Evolutionary conservation across 2,888 invertebrate species (phyloP), one percentile per base, ranked within the genome.

Genomic region (Aricia artaxerxes): DNA sequence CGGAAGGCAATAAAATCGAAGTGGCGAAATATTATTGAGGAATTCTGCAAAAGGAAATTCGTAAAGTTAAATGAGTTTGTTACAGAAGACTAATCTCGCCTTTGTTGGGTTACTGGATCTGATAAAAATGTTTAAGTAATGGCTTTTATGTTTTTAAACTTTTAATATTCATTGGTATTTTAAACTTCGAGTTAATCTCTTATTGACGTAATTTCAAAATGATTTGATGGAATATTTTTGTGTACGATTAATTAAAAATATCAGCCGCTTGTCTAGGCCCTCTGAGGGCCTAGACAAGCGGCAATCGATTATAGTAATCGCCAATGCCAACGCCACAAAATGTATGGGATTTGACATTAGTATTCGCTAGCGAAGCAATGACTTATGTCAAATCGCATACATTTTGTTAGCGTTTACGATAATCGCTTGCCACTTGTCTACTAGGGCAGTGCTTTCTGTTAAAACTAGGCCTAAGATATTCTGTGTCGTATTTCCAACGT

Each of bases 11-110:
- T 92, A 92, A 91, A 93, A 92, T 92, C 89, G 89, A 91, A 91
- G 85, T 86, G 87, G 88, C 87, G 86, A 89, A 90, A 91, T 91
- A 91, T 91, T 90, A 80, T 73, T 79, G 77, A 85, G 87, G 85
- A 86, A 85, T 90, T 92, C 91, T 91, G 91, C 90, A 89, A 90
- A 88, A 87, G 85, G 87, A 87, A 88, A 88, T 89, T 89, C 90
- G 90, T 88, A 89, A 93, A 93, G 93, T 94, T 94, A 93, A 94
- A 94, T 93, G 93, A 92, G 92, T 93, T 93, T 92, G 90, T 90
- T 91, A 90, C 87, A 89, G 89, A 87, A 86, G 88, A 87, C 88
- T 89, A 89, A 89, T 89, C 89, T 87, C 84, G 87, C 87, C 87
- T 90, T 90, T 90, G 90, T 92, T 90, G 88, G 88, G 88, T 87